Evolutionary conservation across 2,797 vertebrate genomes (phyloP), one percentile per base, ranked within the genome.

Genomic region (Setipinna tenuifilis): DNA sequence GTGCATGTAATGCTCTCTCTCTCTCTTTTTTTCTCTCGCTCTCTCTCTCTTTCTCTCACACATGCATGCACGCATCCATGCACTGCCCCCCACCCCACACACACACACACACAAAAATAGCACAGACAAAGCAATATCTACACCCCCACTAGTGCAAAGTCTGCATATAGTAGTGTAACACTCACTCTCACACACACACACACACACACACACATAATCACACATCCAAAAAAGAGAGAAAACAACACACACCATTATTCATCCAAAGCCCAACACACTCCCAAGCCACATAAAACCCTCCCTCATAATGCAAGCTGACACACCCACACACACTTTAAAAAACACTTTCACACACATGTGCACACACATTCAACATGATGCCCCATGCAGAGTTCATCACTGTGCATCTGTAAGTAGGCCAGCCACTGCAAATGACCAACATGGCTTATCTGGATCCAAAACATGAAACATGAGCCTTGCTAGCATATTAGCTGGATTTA

Each of bases 331-430:
- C 5, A 58, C 3, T 28, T 17, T 4, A 23, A 54, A 82, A 41
- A 82, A 16, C n/a, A 3, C 44, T 31, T 23, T 5, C 16, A 41
- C 16, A 41, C 68, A 75, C 68, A 75, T 35, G 28, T 9, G 50
- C 62, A 19, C 59, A 83, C 46, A 23, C 44, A 17, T 46, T 54
- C n/a, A 71, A 7, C 86, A 16, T 58, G 31, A 58, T 71, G 82
- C 78, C 83, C 82, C 65, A 17, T 31, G 19, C 61, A 86, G 71
- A 23, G 75, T 82, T 31, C 71, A 19, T 61, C 75, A 86, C 78
- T 25, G 85, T 83, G 84, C 61, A 65, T 9, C 2, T 48, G 17
- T 58, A 81, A 83, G 62, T 82, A 44, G 62, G 54, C 83, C 11
- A 25, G 31, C 81, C 17, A 78, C 17, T 21, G 17, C 41, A 44